These are phyloP conservation scores for Diaperis boleti DNA, from an alignment of 2,888 invertebrate species.

Conservation along the genomic window DNA sequence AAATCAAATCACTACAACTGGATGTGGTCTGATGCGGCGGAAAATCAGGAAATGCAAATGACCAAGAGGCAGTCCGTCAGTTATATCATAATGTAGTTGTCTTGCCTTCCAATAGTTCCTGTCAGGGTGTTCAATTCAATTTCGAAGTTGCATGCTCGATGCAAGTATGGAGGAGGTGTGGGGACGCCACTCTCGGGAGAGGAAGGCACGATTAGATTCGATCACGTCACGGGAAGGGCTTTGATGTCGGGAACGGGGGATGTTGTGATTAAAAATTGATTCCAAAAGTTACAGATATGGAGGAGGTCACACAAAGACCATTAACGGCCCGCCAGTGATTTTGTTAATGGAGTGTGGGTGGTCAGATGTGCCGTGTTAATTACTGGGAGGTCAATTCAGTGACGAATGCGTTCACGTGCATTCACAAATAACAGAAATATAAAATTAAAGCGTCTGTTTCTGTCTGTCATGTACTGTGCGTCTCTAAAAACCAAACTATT, in stretches of 20 bases:
- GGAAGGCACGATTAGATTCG: slow-evolving; percentile 1
- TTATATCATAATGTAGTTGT: slow-evolving; percentile 21
- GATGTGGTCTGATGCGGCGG: slow-evolving; percentile 14
- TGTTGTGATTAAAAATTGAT: too few species aligned
- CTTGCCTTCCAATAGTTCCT: slow-evolving; percentile 15
- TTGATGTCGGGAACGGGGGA: background rate
- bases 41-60: slow-evolving; percentile 29
- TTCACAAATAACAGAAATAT: too few species aligned
- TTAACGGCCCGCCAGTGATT: too few species aligned
- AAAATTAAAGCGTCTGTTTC: too few species aligned
- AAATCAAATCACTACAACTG: slow-evolving; percentile 11
- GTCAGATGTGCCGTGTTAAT: too few species aligned
- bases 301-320: too few species aligned
- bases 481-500: too few species aligned
- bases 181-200: slow-evolving; percentile 7
- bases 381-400: too few species aligned
- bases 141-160: slow-evolving; percentile 18
- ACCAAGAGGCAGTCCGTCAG: slow-evolving; percentile 12
- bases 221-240: slow-evolving; percentile 7
- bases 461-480: too few species aligned
- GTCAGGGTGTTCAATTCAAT: slow-evolving; percentile 25
- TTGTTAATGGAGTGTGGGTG: too few species aligned
- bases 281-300: too few species aligned
- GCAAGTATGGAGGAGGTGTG: slow-evolving; percentile 21
- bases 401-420: too few species aligned